Percentiles rank a stretch among this genome's conserved stretches.
Conservation (phyloP, 2,888 invertebrate species). For the Pristionchus japonicus region DNA sequence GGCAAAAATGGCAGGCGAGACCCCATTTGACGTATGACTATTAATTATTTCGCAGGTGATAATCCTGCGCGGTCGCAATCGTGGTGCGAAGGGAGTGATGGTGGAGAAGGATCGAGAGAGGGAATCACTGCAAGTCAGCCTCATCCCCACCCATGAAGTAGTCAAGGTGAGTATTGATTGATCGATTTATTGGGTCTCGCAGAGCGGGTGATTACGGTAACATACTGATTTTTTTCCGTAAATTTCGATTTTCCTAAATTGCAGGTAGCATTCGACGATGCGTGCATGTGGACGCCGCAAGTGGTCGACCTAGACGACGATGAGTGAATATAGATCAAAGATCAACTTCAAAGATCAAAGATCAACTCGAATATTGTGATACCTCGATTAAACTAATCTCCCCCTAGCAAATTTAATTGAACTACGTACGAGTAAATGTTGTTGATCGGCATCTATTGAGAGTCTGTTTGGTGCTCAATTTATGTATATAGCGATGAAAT, state of each 20-base stretch:
- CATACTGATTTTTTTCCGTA: background rate
- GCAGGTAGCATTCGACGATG: constrained; percentile 59
- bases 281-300: constrained; percentile 53
- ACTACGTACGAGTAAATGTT: background rate
- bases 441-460: background rate
- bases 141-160: constrained; percentile 11
- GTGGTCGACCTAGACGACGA: constrained; percentile 41
- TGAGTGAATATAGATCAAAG: constrained; percentile 36
- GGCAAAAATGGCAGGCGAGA: too few relatives aligned
- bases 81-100: constrained; percentile 57
- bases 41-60: constrained; percentile 48
- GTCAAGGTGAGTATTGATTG: constrained; percentile 21
- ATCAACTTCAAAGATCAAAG: constrained; percentile 6
- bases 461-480: background rate
- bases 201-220: too few relatives aligned
- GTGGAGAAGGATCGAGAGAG: constrained; percentile 51
- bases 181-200: background rate
- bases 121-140: background rate
- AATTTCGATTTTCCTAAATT: background rate
- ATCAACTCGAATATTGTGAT: constrained; percentile 14
- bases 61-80: constrained; percentile 56
- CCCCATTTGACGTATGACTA: too few relatives aligned
- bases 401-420: background rate
- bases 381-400: constrained; percentile 15
- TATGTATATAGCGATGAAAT: constrained; percentile 4